phyloP scores from a whole-genome alignment of 2,113 vertebrate species.

The Diadophis punctatus region DNA sequence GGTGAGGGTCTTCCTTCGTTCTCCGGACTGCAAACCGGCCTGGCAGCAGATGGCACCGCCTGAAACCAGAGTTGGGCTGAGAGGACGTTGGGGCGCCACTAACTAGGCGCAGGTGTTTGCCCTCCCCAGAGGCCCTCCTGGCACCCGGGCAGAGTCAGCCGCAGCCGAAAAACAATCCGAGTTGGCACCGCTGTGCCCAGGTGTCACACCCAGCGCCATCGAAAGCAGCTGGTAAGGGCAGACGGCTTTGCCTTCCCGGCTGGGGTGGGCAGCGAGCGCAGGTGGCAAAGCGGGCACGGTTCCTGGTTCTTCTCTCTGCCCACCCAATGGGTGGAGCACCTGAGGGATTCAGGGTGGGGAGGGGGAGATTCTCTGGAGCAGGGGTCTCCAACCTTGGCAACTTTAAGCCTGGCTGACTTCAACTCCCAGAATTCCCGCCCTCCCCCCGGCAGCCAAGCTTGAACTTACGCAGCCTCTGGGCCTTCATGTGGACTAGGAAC shows the following conservation, averaged over 20 bases:
- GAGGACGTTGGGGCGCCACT: no score
- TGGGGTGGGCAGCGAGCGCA: neutral
- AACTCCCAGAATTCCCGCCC: no score
- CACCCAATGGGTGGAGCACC: neutral
- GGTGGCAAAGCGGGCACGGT: neutral
- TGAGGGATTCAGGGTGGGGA: neutral
- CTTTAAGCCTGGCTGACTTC: no score
- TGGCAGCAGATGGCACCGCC: neutral
- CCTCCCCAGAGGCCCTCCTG: neutral
- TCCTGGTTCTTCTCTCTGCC: neutral
- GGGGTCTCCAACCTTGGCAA: no score
- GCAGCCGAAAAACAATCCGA: rapidly evolving
- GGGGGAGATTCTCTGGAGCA: no score
- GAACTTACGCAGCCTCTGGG: no score
- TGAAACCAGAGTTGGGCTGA: neutral
- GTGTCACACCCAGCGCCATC: slow-evolving; percentile 9
- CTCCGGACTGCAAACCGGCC: neutral
- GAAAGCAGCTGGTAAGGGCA: slow-evolving; percentile 12
- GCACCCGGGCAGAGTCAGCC: neutral
- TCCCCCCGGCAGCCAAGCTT: no score
- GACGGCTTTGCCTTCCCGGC: neutral
- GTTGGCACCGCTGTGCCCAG: rapidly evolving
- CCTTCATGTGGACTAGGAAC: no score
- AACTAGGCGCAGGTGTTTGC: neutral
- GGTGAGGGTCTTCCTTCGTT: neutral